Base-by-base conservation (phyloP, 2,113 vertebrate genomes). In the Gymnarchus niloticus region DNA sequence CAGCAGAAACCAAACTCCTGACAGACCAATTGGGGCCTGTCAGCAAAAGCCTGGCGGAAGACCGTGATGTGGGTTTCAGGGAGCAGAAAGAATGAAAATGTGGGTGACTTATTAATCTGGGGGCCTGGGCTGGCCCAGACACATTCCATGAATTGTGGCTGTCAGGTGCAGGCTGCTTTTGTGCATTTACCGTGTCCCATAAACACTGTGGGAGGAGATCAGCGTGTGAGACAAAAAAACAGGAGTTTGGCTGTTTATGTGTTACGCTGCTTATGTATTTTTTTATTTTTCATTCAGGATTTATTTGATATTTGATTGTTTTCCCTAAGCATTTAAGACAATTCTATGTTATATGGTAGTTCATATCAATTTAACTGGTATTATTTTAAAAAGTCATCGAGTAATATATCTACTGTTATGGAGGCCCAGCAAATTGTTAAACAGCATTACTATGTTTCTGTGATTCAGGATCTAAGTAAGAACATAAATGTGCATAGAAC, bases 11-110 rank as follows among this genome's bases (percentile, higher is more conserved):
- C 48, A 21, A 44, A 83, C 48, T 41, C 28, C 21, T 37, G 57
- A 69, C 80, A 73, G 57, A 49, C 56, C 48, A 82, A 86, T 49
- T 59, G 14, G 12, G 57, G 85, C 59, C 23, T 54, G 78, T 82
- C 57, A 83, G 78, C 37, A 33, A 25, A 37, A 51, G 17, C 33
- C 52, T 46, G 21, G 48, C 6, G 19, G 80, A 65, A 57, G 56
- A 52, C 77, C 41, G 44, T 52, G 21, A 83, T 49, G 59, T 52
- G 57, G 44, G 52, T 59, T 69, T 65, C 33, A 41, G 78, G 0
- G 44, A 19, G 57, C 1, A 49, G 56, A 81, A 46, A 85, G 49
- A 33, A 41, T 14, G 57, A 69, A 82, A 82, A 86, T n/a, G 33
- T 65, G 57, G 25, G 80, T 83, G 44, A 33, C 25, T 33, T 76